Evolutionary conservation across 2,888 invertebrate genomes (phyloP).

Genomic region (Theristus sp.): DNA sequence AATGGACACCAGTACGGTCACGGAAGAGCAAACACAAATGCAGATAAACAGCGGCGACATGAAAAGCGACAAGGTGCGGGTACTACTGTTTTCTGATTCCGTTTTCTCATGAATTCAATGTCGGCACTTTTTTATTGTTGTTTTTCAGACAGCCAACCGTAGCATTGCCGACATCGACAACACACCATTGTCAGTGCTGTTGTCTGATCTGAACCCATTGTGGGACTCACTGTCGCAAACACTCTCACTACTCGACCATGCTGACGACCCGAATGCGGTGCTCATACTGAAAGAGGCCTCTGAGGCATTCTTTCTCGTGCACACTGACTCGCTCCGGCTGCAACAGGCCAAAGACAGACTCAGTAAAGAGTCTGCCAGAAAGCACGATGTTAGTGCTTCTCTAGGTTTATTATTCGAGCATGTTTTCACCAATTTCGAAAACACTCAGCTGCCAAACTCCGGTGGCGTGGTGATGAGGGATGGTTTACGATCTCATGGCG

Average conservation of each 20-base stretch:
- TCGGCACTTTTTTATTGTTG: too few species aligned
- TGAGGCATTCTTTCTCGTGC: constrained; percentile 72
- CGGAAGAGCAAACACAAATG: too few species aligned
- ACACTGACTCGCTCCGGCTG: constrained; percentile 42
- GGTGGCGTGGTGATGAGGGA: too few species aligned
- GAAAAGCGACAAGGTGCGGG: too few species aligned
- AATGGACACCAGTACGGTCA: too few species aligned
- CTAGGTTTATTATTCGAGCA: background rate
- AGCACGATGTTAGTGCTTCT: too few species aligned
- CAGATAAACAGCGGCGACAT: too few species aligned
- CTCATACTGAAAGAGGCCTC: constrained; percentile 66
- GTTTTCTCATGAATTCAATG: too few species aligned
- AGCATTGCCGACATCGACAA: background rate
- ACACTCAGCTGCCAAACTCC: too few species aligned
- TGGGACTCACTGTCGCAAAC: constrained; percentile 3
- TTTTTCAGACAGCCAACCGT: too few species aligned
- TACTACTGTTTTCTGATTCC: too few species aligned
- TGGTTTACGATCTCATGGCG: too few species aligned
- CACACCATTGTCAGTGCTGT: background rate
- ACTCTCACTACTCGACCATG: background rate
- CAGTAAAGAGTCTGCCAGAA: background rate
- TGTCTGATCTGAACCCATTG: constrained; percentile 4
- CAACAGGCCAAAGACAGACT: background rate
- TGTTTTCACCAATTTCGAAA: background rate
- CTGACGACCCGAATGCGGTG: constrained; percentile 58